A percentile compares a stretch with the other conserved stretches of the same genome.
phyloP scores from a whole-genome alignment of 2,888 invertebrate genomes.

The Noctuana brunneofusca region DNA sequence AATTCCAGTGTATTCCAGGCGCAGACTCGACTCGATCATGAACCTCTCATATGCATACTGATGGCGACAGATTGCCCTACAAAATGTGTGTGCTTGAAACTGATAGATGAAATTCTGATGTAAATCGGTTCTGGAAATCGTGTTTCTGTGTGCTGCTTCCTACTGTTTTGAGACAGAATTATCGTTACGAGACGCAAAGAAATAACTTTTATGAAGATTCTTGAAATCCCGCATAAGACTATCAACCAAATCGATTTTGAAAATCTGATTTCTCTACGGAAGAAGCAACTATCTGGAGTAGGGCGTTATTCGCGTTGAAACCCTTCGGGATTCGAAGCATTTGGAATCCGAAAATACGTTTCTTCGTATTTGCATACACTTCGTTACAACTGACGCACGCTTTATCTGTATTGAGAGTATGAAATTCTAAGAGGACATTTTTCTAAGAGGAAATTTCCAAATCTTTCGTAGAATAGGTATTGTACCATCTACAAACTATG shows the following conservation, averaged over 20 bases:
- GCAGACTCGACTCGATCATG: conserved; percentile 2
- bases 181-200: no score
- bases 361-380: conserved; percentile 16
- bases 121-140: background rate
- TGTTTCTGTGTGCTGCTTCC: background rate
- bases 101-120: background rate
- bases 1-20: conserved; percentile 22
- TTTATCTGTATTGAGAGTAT: conserved; percentile 9
- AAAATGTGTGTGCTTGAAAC: conserved; percentile 2
- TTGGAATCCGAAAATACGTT: conserved; percentile 23
- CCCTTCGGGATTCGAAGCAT: conserved; percentile 21
- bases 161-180: no score
- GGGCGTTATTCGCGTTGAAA: conserved; percentile 4
- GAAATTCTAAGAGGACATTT: conserved; percentile 18
- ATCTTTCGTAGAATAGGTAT: background rate
- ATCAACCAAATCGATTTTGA: background rate
- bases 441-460: background rate
- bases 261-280: background rate
- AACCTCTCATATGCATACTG: conserved; percentile 54
- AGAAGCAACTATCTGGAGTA: background rate
- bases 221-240: no score
- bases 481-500: background rate
- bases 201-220: no score
- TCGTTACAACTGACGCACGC: conserved; percentile 16
- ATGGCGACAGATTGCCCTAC: conserved; percentile 39